Conservation (phyloP, 2,888 invertebrate genomes). For the Athripsodes cinereus region DNA sequence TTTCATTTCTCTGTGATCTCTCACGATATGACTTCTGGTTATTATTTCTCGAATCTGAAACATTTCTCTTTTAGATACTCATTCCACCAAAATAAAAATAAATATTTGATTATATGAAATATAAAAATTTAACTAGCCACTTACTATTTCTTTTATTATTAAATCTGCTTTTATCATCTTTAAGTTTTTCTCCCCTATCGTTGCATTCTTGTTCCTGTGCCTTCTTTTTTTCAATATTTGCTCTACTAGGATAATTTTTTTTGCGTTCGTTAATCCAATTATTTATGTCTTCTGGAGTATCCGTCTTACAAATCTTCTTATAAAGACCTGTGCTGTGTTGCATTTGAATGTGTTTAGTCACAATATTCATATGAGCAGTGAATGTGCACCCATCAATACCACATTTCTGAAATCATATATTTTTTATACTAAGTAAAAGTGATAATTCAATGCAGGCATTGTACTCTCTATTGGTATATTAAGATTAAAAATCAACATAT, state of each 20-base stretch:
- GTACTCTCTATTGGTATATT: too few relatives aligned
- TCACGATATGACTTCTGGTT: too few relatives aligned
- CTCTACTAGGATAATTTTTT: conserved; percentile 68
- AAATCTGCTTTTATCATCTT: conserved; percentile 40
- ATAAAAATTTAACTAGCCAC: background rate
- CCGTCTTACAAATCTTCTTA: conserved; percentile 65
- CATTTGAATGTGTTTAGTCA: conserved; percentile 74
- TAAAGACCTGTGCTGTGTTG: conserved; percentile 83
- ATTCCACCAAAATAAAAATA: background rate
- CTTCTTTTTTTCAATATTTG: conserved; percentile 59
- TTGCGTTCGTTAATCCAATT: conserved; percentile 82
- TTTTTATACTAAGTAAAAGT: too few relatives aligned
- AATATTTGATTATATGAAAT: background rate
- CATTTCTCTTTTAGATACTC: too few relatives aligned
- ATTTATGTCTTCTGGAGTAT: conserved; percentile 74
- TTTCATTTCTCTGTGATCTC: too few relatives aligned
- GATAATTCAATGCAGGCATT: too few relatives aligned
- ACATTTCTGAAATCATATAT: conserved; percentile 55
- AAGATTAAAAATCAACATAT: too few relatives aligned
- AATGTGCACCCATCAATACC: conserved; percentile 76
- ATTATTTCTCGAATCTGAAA: too few relatives aligned
- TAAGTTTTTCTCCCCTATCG: conserved; percentile 70
- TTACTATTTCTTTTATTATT: conserved; percentile 36
- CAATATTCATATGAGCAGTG: conserved; percentile 69
- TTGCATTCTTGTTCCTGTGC: conserved; percentile 59